These are phyloP conservation scores for Ambastaia sidthimunki DNA, from an alignment of 2,797 vertebrate species.

Conservation along the genomic window DNA sequence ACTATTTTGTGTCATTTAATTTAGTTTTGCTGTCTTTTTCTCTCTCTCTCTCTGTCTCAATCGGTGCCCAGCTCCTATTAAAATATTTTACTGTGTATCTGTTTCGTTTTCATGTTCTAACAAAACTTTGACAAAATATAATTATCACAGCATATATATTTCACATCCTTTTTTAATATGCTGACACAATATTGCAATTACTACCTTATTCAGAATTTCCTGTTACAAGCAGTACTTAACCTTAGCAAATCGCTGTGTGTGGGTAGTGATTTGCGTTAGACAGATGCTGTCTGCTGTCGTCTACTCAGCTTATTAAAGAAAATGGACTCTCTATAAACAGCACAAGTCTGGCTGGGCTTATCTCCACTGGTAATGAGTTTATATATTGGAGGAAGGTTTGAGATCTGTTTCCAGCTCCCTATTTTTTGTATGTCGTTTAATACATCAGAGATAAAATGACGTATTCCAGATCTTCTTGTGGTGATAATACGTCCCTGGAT, in stretches of 20 bases:
- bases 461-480: neutral
- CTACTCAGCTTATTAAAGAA: neutral
- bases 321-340: neutral
- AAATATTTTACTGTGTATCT: neutral
- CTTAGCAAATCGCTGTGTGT: conserved; percentile 32
- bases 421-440: neutral
- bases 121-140: neutral
- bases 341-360: conserved; percentile 15
- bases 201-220: neutral
- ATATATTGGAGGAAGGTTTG: conserved; percentile 1
- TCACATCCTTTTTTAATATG: neutral
- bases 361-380: conserved; percentile 25
- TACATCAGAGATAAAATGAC: neutral
- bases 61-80: neutral
- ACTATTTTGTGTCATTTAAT: neutral
- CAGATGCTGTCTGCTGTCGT: conserved; percentile 25
- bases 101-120: neutral
- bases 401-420: conserved; percentile 18
- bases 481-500: neutral
- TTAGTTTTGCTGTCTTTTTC: neutral
- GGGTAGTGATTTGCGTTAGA: conserved; percentile 17
- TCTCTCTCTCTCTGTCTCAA: neutral
- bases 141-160: too few relatives aligned
- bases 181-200: neutral
- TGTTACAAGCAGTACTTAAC: conserved; percentile 31